Conservation (phyloP, 2,888 invertebrate genomes). For the Sarcophaga carnaria region DNA sequence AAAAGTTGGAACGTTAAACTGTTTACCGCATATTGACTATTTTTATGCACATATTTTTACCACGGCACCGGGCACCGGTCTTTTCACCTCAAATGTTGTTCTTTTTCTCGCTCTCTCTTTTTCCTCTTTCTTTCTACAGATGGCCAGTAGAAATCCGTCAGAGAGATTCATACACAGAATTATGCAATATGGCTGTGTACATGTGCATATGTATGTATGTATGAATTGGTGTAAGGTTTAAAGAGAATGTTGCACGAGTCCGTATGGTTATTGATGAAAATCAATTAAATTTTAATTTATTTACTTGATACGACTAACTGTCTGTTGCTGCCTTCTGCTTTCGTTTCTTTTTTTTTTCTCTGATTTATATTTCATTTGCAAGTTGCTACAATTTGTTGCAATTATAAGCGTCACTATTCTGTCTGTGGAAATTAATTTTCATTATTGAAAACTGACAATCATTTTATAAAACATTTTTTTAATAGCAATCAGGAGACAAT, state of each 20-base stretch:
- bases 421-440: slow-evolving; percentile 47
- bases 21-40: slow-evolving; percentile 55
- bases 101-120: background rate
- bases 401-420: slow-evolving; percentile 42
- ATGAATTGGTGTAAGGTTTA: no score
- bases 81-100: slow-evolving; percentile 48
- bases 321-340: slow-evolving; percentile 33
- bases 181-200: background rate
- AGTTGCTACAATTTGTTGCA: slow-evolving; percentile 47
- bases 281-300: slow-evolving; percentile 67
- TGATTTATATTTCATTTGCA: slow-evolving; percentile 21
- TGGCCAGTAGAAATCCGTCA: background rate
- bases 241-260: slow-evolving; percentile 9
- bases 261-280: slow-evolving; percentile 61
- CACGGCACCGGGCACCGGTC: slow-evolving; percentile 2
- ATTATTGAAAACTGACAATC: slow-evolving; percentile 47
- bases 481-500: background rate
- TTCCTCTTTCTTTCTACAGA: no score
- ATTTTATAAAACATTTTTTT: slow-evolving; percentile 5
- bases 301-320: slow-evolving; percentile 59
- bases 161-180: background rate
- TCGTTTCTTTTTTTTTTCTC: slow-evolving; percentile 20
- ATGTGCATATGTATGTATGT: background rate
- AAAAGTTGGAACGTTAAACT: slow-evolving; percentile 41
- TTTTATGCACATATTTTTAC: slow-evolving; percentile 43